These are phyloP conservation scores for Apocrypta bakeri DNA, from an alignment of 1,140 invertebrate species.

Conservation along the genomic window DNA sequence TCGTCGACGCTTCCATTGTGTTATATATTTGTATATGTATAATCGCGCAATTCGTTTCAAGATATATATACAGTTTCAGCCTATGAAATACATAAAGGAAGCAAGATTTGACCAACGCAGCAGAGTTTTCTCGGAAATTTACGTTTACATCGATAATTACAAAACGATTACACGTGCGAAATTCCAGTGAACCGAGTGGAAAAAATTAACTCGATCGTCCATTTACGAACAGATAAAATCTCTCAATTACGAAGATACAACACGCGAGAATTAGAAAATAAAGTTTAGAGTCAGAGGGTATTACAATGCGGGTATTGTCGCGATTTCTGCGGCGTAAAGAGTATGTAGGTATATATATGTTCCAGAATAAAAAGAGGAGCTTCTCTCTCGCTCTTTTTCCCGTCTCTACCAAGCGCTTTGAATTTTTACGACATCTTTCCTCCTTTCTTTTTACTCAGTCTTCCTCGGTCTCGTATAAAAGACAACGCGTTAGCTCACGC, in stretches of 20 bases:
- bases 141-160: too few species aligned
- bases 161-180: too few species aligned
- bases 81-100: too few species aligned
- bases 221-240: not conserved
- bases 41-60: too few species aligned
- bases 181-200: not conserved
- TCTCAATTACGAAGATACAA: not conserved
- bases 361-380: not conserved
- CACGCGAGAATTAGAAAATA: constrained; percentile 22
- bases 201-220: not conserved
- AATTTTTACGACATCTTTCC: constrained; percentile 42
- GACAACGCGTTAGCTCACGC: not conserved
- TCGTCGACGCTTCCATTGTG: not conserved
- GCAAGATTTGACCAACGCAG: too few species aligned
- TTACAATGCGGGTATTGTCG: not conserved
- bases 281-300: not conserved
- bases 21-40: too few species aligned
- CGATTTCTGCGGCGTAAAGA: not conserved
- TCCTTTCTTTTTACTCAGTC: not conserved
- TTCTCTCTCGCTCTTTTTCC: not conserved
- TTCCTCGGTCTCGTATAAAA: not conserved
- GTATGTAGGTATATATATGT: not conserved
- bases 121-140: too few species aligned
- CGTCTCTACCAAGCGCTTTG: constrained; percentile 40
- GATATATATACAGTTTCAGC: too few species aligned